Base-by-base conservation (phyloP, 2,113 vertebrate species). In the Chamaetylas fuelleborni region DNA sequence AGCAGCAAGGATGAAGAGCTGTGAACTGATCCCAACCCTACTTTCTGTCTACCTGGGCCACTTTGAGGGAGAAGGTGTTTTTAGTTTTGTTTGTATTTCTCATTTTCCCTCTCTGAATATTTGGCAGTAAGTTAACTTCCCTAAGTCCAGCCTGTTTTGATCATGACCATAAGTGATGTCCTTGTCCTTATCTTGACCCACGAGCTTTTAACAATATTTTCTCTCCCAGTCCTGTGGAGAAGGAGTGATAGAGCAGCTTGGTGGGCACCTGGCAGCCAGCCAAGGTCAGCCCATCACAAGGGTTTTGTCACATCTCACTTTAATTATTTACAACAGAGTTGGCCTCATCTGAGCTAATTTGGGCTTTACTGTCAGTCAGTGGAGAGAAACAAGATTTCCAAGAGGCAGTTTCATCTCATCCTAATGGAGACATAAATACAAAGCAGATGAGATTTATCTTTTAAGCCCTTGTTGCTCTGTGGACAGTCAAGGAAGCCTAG, bases 31-130 rank as follows among this genome's bases (percentile, higher is more conserved):
- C 33, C 60, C 9, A 70, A 9, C 4, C 5, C 5, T 4, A 22
- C 45, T 47, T 22, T 9, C 11, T 15, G 33, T 33, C 2, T 5
- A 8, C 4, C 9, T 56, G 18, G 0, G 2, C 1, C 26, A 24
- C 34, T 72, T 26, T 42, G 13, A 9, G 9, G 11, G 72, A 76
- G 26, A 72, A 38, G 9, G 1, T 18, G 6, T 4, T 79, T 76
- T 64, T 28, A 54, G 1, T 76, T 64, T 60, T 88, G 12, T 38
- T 80, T 2, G 14, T 45, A 47, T 80, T 64, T 76, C 53, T 71
- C 11, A 31, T 43, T 77, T 69, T 36, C 16, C 18, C 19, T 38
- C 15, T 38, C 25, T 56, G 53, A 69, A 38, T 76, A 42, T 42
- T 51, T 86, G 8, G 3, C 5, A 64, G 67, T 23, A 60, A 42